A percentile compares a stretch with the other conserved stretches of the same genome.
Evolutionary conservation across 2,888 invertebrate species (phyloP).

Genomic region (Bibio marci): DNA sequence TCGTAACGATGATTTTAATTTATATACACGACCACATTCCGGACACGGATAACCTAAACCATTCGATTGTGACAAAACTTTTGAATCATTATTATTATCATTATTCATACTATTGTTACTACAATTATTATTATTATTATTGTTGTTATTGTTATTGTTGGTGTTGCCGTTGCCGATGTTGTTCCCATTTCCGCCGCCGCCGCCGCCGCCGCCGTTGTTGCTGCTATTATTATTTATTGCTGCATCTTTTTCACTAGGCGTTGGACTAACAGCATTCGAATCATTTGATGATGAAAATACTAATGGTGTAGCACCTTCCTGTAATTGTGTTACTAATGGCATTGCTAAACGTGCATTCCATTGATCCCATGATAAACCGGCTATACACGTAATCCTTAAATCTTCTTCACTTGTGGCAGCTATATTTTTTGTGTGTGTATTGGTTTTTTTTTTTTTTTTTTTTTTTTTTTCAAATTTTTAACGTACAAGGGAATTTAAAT

Average conservation of each 20-base stretch:
- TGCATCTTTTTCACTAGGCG: slow-evolving; percentile 20
- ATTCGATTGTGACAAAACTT: slow-evolving; percentile 12
- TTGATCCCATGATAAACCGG: slow-evolving; percentile 52
- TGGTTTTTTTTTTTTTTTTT: too few relatives aligned
- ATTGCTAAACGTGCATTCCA: slow-evolving; percentile 60
- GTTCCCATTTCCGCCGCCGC: slow-evolving; percentile 13
- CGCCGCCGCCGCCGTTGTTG: slow-evolving; percentile 12
- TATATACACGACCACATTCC: slow-evolving; percentile 71
- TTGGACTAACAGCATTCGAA: background rate
- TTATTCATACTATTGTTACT: too few relatives aligned
- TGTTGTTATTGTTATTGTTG: slow-evolving; percentile 7
- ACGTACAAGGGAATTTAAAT: too few relatives aligned
- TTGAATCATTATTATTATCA: too few relatives aligned
- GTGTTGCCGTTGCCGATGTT: slow-evolving; percentile 15
- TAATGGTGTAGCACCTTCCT: slow-evolving; percentile 32
- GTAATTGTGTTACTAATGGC: slow-evolving; percentile 43
- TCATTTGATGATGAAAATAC: slow-evolving; percentile 17
- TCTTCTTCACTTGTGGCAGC: slow-evolving; percentile 36
- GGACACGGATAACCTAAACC: slow-evolving; percentile 53
- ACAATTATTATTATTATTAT: slow-evolving; percentile 9
- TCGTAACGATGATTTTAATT: slow-evolving; percentile 66
- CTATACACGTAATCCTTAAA: slow-evolving; percentile 53
- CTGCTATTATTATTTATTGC: background rate
- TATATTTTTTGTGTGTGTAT: too few relatives aligned
- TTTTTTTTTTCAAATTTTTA: too few relatives aligned